A percentile compares a stretch with the other conserved stretches of the same genome.
phyloP scores from a whole-genome alignment of 2,888 invertebrate genomes.

The Synanthedon tipuliformis region DNA sequence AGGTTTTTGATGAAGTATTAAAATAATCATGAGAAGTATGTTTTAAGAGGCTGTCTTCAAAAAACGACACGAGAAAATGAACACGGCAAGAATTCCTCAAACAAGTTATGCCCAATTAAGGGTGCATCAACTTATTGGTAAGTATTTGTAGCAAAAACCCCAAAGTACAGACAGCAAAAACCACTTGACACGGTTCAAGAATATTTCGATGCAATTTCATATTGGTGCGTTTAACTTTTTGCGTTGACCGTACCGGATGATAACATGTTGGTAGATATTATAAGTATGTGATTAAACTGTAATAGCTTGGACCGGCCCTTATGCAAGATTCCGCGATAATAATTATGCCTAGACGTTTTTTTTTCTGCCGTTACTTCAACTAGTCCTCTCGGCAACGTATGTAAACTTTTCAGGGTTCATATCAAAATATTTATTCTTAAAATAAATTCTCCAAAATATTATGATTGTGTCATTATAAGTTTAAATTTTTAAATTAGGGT shows the following conservation, averaged over 20 bases:
- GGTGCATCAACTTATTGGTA: not conserved
- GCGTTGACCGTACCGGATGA: conserved; percentile 2
- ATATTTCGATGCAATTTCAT: not conserved
- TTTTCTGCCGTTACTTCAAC: conserved; percentile 16
- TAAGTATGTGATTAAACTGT: conserved; percentile 10
- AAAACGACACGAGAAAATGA: not conserved
- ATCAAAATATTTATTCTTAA: too few relatives aligned
- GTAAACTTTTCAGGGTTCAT: not conserved
- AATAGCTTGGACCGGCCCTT: conserved; percentile 8
- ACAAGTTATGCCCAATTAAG: not conserved
- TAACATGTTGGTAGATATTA: conserved; percentile 7
- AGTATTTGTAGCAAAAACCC: not conserved
- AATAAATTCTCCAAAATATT: too few relatives aligned
- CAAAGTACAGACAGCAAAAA: not conserved
- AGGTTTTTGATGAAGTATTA: too few relatives aligned
- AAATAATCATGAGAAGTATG: not conserved
- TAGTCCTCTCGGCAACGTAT: conserved; percentile 3
- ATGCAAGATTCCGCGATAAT: conserved; percentile 8
- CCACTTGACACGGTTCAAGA: not conserved
- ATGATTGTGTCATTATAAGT: too few relatives aligned
- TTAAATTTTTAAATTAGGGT: too few relatives aligned
- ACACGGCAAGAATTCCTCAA: not conserved
- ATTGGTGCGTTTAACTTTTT: not conserved
- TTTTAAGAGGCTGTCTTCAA: not conserved
- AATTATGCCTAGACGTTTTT: conserved; percentile 10